These are phyloP conservation scores for Drosophila teissieri DNA, from an alignment of 1,140 invertebrate species.

Conservation along the genomic window DNA sequence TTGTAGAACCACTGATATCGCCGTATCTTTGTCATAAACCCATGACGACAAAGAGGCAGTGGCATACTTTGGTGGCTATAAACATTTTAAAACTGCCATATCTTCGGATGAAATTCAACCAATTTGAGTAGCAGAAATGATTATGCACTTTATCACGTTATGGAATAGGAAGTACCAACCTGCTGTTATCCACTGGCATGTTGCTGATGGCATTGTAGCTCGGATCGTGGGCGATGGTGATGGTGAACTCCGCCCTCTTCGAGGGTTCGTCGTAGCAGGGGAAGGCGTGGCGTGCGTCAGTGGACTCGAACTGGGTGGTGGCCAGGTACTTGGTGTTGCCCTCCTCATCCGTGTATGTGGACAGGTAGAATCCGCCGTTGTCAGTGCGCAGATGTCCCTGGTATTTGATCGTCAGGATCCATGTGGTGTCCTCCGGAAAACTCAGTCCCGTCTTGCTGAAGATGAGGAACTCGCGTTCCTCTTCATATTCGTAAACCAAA, in stretches of 20 bases:
- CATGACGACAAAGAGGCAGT: background rate
- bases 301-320: conserved; percentile 92
- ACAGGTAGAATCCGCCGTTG: conserved; percentile 92
- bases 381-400: conserved; percentile 86
- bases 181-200: conserved; percentile 86
- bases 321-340: conserved; percentile 87
- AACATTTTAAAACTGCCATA: no score
- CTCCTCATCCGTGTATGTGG: conserved; percentile 87
- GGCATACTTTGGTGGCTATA: background rate
- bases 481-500: conserved; percentile 16
- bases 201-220: conserved; percentile 90
- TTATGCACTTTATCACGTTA: no score
- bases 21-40: background rate
- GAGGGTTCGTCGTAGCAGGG: conserved; percentile 96
- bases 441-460: conserved; percentile 52
- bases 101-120: no score
- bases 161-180: conserved; percentile 30
- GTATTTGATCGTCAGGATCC: conserved; percentile 86
- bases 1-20: background rate
- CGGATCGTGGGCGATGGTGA: conserved; percentile 87
- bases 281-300: conserved; percentile 92
- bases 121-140: no score
- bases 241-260: conserved; percentile 91
- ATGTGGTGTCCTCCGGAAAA: conserved; percentile 59
- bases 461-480: conserved; percentile 66